A percentile compares a stretch with the other conserved stretches of the same genome.
Evolutionary conservation across 2,797 vertebrate species (phyloP).

Genomic region (Poeciliopsis gracilis): DNA sequence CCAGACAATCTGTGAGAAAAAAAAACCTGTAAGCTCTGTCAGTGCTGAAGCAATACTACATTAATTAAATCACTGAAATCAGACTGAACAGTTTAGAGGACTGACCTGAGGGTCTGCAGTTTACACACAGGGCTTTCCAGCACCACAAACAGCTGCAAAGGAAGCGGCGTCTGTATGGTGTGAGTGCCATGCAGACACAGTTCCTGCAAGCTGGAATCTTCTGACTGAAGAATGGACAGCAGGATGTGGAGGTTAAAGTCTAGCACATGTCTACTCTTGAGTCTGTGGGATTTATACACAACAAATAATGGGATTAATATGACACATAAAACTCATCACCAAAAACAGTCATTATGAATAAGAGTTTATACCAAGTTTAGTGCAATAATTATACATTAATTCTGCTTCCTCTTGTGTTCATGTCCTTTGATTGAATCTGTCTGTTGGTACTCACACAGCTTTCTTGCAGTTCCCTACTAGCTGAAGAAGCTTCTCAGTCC

Average conservation of each 20-base stretch:
- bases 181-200: constrained; percentile 7
- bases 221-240: background rate
- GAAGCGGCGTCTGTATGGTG: fast-evolving
- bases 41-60: background rate
- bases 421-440: background rate
- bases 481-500: background rate
- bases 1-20: constrained; percentile 19
- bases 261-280: background rate
- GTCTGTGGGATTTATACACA: constrained; percentile 11
- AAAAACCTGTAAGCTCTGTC: background rate
- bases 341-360: background rate
- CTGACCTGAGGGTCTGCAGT: constrained; percentile 14
- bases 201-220: constrained; percentile 12
- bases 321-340: background rate
- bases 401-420: background rate
- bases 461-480: constrained; percentile 16
- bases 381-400: background rate
- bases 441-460: constrained; percentile 12
- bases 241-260: background rate
- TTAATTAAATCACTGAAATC: no score
- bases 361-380: background rate
- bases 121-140: constrained; percentile 21
- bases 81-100: background rate
- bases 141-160: background rate
- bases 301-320: background rate